These are phyloP conservation scores for Ceriagrion tenellum DNA, from an alignment of 2,888 invertebrate genomes.

Conservation along the genomic window DNA sequence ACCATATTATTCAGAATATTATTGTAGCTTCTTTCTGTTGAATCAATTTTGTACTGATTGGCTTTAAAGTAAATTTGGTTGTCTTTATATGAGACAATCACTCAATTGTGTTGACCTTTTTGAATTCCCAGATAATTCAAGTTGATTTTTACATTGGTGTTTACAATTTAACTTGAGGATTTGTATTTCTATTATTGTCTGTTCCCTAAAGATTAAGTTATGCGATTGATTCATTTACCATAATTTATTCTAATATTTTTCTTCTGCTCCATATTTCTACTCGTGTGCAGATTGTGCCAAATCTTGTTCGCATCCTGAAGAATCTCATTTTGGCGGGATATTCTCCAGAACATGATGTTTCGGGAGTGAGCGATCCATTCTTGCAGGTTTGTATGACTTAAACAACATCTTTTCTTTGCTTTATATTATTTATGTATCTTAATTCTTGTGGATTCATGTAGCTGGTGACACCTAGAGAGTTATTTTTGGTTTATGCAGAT, in stretches of 20 bases:
- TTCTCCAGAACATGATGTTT: constrained; percentile 99
- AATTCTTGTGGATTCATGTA: too few relatives aligned
- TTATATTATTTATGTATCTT: background rate
- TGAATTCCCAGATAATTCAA: too few relatives aligned
- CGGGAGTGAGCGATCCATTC: constrained; percentile 99
- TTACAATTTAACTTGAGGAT: background rate
- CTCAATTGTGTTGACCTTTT: too few relatives aligned
- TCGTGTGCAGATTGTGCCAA: constrained; percentile 94
- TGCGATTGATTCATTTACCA: constrained; percentile 52
- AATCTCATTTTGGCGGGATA: constrained; percentile 99
- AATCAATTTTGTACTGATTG: background rate
- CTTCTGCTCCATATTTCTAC: constrained; percentile 74
- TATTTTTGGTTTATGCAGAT: too few relatives aligned
- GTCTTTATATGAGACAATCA: too few relatives aligned
- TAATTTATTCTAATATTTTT: constrained; percentile 72
- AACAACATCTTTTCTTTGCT: constrained; percentile 69
- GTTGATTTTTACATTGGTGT: too few relatives aligned
- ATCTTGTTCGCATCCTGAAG: constrained; percentile 98
- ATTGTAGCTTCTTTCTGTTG: background rate
- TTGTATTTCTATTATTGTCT: constrained; percentile 53
- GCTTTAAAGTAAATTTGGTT: too few relatives aligned
- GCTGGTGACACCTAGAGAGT: too few relatives aligned
- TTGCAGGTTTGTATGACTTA: constrained; percentile 86
- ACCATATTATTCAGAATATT: background rate
- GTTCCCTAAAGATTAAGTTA: constrained; percentile 56